Percentiles rank a stretch among this genome's conserved stretches.
These are phyloP conservation scores for Drosophila serrata DNA, from an alignment of 1,140 invertebrate species.

Conservation along the genomic window DNA sequence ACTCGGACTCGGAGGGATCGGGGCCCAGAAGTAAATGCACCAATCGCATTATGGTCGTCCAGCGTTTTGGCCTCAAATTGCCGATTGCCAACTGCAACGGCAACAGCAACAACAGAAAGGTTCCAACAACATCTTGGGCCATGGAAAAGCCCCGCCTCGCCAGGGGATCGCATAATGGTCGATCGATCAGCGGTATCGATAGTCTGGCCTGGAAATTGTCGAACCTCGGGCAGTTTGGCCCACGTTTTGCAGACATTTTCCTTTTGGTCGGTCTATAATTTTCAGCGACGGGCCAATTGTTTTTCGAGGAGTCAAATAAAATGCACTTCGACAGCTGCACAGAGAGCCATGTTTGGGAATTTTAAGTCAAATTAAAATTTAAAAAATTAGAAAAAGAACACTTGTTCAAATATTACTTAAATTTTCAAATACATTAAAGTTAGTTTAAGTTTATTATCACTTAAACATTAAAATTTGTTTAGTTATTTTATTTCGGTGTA, in stretches of 20 bases:
- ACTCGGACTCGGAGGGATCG: not conserved
- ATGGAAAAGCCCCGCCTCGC: not conserved
- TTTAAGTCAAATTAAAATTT: not conserved
- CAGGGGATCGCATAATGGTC: slow-evolving; percentile 42
- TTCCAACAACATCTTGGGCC: slow-evolving; percentile 4
- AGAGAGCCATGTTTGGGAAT: not conserved
- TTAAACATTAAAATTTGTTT: no score
- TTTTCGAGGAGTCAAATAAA: slow-evolving; percentile 65
- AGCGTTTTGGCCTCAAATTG: slow-evolving; percentile 74
- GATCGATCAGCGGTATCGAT: slow-evolving; percentile 33
- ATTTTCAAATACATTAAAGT: not conserved
- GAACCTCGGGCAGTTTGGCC: slow-evolving; percentile 59
- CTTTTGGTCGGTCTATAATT: slow-evolving; percentile 50
- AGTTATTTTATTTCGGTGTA: not conserved
- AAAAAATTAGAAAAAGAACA: not conserved
- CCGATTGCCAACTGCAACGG: slow-evolving; percentile 65
- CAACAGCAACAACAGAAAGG: slow-evolving; percentile 2
- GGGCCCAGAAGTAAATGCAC: slow-evolving; percentile 73
- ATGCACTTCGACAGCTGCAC: slow-evolving; percentile 59
- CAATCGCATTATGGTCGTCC: slow-evolving; percentile 81
- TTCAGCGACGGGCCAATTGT: slow-evolving; percentile 50
- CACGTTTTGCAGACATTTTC: slow-evolving; percentile 81
- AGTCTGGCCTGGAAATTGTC: slow-evolving; percentile 4
- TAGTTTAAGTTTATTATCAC: no score
- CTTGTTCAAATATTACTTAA: no score